A percentile compares a stretch with the other conserved stretches of the same genome.
Conservation (phyloP, 2,888 invertebrate genomes). For the Lordiphosa fenestrarum region DNA sequence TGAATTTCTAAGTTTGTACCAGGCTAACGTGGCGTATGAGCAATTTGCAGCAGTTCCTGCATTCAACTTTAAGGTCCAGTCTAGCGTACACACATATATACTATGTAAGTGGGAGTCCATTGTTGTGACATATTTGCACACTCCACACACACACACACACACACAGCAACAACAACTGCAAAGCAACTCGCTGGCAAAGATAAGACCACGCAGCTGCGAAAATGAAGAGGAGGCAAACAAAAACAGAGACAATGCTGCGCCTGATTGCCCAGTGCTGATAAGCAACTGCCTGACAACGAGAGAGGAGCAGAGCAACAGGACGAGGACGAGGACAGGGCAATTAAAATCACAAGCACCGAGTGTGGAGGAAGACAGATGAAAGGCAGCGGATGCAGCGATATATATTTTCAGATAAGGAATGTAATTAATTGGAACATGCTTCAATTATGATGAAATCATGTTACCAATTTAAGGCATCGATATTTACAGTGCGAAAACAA, state of each 20-base stretch:
- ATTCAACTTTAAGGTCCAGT: too few relatives aligned
- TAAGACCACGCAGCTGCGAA: conserved; percentile 24
- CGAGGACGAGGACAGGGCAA: conserved; percentile 35
- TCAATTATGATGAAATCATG: conserved; percentile 6
- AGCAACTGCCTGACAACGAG: conserved; percentile 36
- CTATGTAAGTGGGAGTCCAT: neutral
- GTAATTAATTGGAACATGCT: conserved; percentile 53
- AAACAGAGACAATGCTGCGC: conserved; percentile 56
- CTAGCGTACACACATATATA: too few relatives aligned
- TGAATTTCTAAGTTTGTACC: too few relatives aligned
- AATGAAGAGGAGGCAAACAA: conserved; percentile 31
- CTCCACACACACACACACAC: too few relatives aligned
- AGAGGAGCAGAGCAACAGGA: conserved; percentile 42
- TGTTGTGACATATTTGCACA: conserved; percentile 6
- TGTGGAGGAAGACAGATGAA: neutral
- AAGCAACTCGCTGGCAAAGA: neutral
- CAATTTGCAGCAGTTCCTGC: too few relatives aligned
- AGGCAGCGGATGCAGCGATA: conserved; percentile 37
- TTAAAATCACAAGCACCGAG: conserved; percentile 32
- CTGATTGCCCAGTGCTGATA: conserved; percentile 57
- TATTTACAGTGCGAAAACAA: too few relatives aligned
- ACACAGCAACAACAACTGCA: neutral
- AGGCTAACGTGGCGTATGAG: too few relatives aligned
- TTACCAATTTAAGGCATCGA: neutral
- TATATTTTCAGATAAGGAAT: conserved; percentile 50